Evolutionary conservation across 2,113 vertebrate genomes (phyloP), one percentile per base, ranked within the genome.

Genomic region (Sorex fumeus): DNA sequence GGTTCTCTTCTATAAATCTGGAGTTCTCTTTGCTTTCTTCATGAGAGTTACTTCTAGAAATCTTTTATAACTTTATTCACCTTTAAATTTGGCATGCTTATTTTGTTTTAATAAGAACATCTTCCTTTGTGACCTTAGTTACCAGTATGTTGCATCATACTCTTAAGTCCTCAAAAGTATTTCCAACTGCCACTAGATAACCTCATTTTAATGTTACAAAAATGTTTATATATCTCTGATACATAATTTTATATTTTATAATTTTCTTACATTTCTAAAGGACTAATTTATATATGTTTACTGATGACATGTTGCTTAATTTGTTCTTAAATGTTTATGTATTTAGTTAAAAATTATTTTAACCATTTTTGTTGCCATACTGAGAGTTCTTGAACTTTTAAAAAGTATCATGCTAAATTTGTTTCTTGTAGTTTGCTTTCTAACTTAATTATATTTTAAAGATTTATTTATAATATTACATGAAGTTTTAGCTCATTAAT

Each of bases 391-490:
- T 60, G 19, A 69, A 50, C 60, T 79, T 77, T 71, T 19, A 21
- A 50, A 84, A 57, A 81, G 28, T 88, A 47, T 32, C 7, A 72
- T 76, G 62, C 7, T 25, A 1, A 36, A 28, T 53, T 79, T 64
- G 25, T 6, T 47, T 19, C 72, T 86, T 78, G 57, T 47, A 67
- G 57, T 23, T 91, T 77, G 19, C 2, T 66, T 83, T 78, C 72
- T 67, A 92, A 72, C 34, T 78, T 53, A 13, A 66, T 81, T 82
- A 85, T 66, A 50, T 60, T 85, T 60, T 84, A 71, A 94, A 67
- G 50, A 60, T 77, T 85, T 2, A 66, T 76, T 84, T 12, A 47
- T 53, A 43, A 16, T 70, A 10, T 57, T 76, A 8, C 23, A 43
- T 50, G 30, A 84, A 69, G 11, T 25, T 81, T 7, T 25, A 66